These are phyloP conservation scores for Bufo bufo DNA, from an alignment of 2,113 vertebrate genomes.

Conservation along the genomic window DNA sequence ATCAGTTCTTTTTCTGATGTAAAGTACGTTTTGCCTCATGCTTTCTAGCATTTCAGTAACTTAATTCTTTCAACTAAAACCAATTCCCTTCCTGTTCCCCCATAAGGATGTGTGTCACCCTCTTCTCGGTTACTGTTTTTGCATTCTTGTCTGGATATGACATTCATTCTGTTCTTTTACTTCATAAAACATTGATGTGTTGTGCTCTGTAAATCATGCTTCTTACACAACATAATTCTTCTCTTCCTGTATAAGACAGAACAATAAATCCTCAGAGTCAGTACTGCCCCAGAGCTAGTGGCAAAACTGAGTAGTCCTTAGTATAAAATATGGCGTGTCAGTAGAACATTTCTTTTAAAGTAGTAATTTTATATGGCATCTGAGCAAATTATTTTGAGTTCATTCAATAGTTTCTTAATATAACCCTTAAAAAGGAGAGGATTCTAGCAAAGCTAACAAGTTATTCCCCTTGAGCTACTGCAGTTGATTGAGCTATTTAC, in stretches of 20 bases:
- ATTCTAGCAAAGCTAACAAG: background rate
- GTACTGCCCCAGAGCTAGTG: conserved; percentile 36
- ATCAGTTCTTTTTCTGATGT: conserved; percentile 34
- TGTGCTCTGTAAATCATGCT: conserved; percentile 39
- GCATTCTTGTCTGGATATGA: conserved; percentile 27
- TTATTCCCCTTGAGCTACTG: background rate
- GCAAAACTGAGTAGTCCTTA: conserved; percentile 18
- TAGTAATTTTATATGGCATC: conserved; percentile 8
- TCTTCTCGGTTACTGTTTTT: background rate
- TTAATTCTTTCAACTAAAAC: conserved; percentile 29
- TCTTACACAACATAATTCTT: conserved; percentile 42
- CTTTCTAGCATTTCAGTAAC: conserved; percentile 17
- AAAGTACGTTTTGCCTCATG: conserved; percentile 18
- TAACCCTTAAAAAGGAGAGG: background rate
- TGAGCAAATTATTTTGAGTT: background rate
- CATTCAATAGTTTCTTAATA: background rate
- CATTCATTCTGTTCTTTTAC: conserved; percentile 41
- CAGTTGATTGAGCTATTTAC: background rate
- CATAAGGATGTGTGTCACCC: conserved; percentile 28
- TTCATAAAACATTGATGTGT: conserved; percentile 40
- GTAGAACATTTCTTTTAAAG: background rate
- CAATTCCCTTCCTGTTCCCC: conserved; percentile 21
- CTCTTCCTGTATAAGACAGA: conserved; percentile 35
- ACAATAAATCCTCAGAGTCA: conserved; percentile 30
- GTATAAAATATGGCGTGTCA: conserved; percentile 8